These are phyloP conservation scores for Psilopsiagon aurifrons DNA, from an alignment of 2,113 vertebrate genomes.

Conservation along the genomic window DNA sequence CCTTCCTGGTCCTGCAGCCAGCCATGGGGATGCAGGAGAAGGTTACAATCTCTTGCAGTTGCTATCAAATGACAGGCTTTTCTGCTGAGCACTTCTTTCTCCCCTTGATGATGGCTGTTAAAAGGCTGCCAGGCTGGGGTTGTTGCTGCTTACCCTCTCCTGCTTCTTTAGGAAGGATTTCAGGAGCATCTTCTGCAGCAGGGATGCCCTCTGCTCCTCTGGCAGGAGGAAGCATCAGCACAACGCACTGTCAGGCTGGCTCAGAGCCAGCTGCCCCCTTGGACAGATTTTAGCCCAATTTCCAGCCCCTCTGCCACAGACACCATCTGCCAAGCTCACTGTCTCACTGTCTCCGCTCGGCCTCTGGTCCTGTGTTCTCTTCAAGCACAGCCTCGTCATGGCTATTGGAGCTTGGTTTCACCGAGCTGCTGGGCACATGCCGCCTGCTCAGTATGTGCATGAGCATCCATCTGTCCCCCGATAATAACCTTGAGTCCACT, in stretches of 20 bases:
- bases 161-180: background rate
- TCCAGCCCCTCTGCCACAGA: slow-evolving; percentile 1
- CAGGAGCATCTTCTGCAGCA: background rate
- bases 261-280: background rate
- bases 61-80: slow-evolving; percentile 13
- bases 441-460: background rate
- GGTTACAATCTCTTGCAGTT: background rate
- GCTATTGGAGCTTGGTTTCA: background rate
- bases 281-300: background rate
- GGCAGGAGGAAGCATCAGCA: background rate
- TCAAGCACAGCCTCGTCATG: background rate
- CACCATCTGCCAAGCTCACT: slow-evolving; percentile 16
- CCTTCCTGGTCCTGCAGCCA: background rate
- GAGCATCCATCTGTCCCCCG: slow-evolving; percentile 32
- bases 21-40: background rate
- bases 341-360: background rate
- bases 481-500: background rate
- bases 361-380: background rate
- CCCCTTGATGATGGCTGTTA: background rate
- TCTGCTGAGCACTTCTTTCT: slow-evolving; percentile 9
- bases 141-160: background rate
- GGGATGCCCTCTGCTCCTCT: rapidly evolving
- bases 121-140: background rate
- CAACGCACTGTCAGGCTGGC: rapidly evolving
- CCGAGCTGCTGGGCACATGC: background rate